A percentile compares a stretch with the other conserved stretches of the same genome.
phyloP scores from a whole-genome alignment of 2,888 invertebrate genomes.

The Hirtodrosophila cameraria region DNA sequence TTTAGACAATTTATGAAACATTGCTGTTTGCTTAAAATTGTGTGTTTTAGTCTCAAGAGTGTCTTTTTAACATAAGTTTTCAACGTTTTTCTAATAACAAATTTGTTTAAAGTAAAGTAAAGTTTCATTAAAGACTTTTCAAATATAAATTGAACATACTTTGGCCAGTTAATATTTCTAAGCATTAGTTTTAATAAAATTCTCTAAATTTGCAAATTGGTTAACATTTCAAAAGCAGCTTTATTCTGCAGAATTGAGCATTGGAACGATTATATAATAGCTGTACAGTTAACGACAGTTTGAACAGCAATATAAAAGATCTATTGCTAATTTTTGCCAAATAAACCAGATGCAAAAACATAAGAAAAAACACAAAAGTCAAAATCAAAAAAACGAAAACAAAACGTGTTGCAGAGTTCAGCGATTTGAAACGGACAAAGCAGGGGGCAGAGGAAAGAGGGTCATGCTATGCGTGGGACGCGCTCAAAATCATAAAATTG shows the following conservation, averaged over 20 bases:
- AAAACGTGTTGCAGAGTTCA: constrained; percentile 55
- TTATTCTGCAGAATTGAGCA: background rate
- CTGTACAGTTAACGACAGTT: constrained; percentile 10
- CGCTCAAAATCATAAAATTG: constrained; percentile 30
- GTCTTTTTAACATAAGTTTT: too few species aligned
- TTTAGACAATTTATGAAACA: too few species aligned
- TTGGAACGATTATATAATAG: constrained; percentile 56
- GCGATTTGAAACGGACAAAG: background rate
- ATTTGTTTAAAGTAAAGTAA: too few species aligned
- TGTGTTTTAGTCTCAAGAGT: too few species aligned
- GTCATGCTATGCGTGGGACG: constrained; percentile 55
- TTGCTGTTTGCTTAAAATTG: too few species aligned
- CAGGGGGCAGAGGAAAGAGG: background rate
- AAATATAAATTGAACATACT: too few species aligned
- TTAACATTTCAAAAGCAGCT: background rate
- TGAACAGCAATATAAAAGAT: constrained; percentile 15
- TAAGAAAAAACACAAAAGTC: constrained; percentile 14
- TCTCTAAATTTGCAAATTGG: too few species aligned
- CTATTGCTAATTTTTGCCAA: constrained; percentile 61
- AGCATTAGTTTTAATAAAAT: too few species aligned
- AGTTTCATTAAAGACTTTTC: too few species aligned
- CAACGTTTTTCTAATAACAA: too few species aligned
- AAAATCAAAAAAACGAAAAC: constrained; percentile 15
- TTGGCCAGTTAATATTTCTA: too few species aligned
- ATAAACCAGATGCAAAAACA: constrained; percentile 57